Conservation (phyloP, 1,140 invertebrate species). For the Zeugodacus cucurbitae region DNA sequence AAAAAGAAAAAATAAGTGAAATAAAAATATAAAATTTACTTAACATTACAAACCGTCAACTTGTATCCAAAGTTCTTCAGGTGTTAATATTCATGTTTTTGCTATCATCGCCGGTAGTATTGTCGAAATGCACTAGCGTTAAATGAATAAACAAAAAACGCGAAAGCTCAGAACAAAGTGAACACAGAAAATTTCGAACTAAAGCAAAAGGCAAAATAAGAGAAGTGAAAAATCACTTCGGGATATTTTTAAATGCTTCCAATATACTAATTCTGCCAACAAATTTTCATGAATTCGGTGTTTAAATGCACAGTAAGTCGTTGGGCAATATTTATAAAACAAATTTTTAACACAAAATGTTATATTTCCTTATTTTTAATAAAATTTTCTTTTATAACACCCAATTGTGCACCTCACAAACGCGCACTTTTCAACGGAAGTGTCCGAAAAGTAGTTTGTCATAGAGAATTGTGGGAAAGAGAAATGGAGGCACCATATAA, state of each 20-base stretch:
- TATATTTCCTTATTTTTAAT: neutral
- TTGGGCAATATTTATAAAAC: neutral
- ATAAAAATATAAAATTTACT: neutral
- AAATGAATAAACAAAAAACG: constrained; percentile 24
- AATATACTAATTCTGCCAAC: neutral
- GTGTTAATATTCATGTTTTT: neutral
- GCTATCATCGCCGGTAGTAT: neutral
- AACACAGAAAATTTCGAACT: neutral
- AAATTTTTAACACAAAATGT: neutral
- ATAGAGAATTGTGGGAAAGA: neutral
- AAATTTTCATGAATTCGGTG: neutral
- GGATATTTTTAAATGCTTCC: neutral
- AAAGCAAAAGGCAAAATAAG: neutral
- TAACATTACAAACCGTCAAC: neutral
- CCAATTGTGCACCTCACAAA: neutral
- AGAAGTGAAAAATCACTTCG: neutral
- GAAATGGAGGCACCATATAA: neutral
- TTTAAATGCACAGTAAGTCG: neutral
- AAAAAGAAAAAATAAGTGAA: neutral
- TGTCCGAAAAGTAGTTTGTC: neutral
- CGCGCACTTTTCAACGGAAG: constrained; percentile 10
- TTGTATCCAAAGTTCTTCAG: neutral
- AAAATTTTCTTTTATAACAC: neutral
- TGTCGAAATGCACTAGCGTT: neutral
- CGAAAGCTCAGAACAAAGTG: neutral